phyloP scores from a whole-genome alignment of 1,140 invertebrate genomes.

The Heliconius melpomene region DNA sequence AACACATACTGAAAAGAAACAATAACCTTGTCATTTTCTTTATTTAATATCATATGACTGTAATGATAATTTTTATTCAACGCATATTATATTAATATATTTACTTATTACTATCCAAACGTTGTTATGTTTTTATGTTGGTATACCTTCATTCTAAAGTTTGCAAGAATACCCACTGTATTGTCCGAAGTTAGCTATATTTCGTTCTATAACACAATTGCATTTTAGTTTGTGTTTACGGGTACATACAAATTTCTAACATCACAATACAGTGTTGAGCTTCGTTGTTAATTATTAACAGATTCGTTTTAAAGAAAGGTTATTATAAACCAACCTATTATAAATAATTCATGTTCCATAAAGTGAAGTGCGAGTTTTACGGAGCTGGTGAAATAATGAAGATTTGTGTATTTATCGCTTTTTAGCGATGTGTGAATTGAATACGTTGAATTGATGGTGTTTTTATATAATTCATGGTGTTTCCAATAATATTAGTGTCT shows the following conservation, averaged over 20 bases:
- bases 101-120: neutral
- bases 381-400: constrained; percentile 69
- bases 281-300: constrained; percentile 13
- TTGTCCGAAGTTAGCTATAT: constrained; percentile 47
- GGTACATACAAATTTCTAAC: constrained; percentile 55
- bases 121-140: neutral
- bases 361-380: constrained; percentile 68
- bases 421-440: constrained; percentile 76
- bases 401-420: constrained; percentile 71
- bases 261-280: constrained; percentile 30
- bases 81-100: neutral
- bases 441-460: constrained; percentile 74
- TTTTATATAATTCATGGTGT: constrained; percentile 78
- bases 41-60: neutral
- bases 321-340: constrained; percentile 10
- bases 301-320: constrained; percentile 18
- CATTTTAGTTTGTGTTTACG: constrained; percentile 70
- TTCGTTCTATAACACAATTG: constrained; percentile 59
- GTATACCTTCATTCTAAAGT: neutral
- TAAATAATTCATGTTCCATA: constrained; percentile 55
- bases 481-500: constrained; percentile 67
- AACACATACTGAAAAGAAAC: neutral
- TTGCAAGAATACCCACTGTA: neutral
- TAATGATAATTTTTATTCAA: too few relatives aligned
- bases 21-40: neutral